Percentiles rank a stretch among this genome's conserved stretches.
phyloP scores from a whole-genome alignment of 1,140 invertebrate species.

The Lethrus apterus region DNA sequence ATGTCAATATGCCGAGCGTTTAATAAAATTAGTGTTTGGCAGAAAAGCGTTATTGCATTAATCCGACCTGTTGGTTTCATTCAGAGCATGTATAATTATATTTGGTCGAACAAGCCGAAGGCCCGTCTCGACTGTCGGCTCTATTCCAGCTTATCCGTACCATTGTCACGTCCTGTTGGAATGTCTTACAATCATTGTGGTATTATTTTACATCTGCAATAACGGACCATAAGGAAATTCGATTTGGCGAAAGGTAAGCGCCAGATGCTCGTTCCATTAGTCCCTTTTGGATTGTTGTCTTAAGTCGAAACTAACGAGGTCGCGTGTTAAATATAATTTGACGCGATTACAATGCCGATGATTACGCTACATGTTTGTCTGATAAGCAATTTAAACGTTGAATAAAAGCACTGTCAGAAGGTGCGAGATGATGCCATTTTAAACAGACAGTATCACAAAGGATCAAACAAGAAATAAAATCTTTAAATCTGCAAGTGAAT shows the following conservation, averaged over 20 bases:
- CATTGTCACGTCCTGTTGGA: conserved; percentile 22
- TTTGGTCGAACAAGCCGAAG: conserved; percentile 14
- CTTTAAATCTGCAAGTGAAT: conserved; percentile 6
- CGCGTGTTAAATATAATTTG: conserved; percentile 6
- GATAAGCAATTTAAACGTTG: not conserved
- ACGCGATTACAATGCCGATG: not conserved
- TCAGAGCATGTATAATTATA: conserved; percentile 23
- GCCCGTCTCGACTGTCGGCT: not conserved
- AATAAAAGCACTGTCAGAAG: not conserved
- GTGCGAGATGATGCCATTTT: conserved; percentile 7
- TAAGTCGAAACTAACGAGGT: not conserved
- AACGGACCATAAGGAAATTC: conserved; percentile 24
- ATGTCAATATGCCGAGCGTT: conserved; percentile 32
- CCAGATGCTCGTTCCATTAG: conserved; percentile 24
- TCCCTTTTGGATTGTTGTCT: not conserved
- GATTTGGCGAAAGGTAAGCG: conserved; percentile 22
- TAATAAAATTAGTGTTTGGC: conserved; percentile 34
- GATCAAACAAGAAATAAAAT: conserved; percentile 5
- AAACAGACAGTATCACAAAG: conserved; percentile 10
- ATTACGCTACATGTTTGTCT: not conserved
- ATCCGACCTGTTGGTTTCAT: conserved; percentile 31
- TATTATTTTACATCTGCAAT: conserved; percentile 29
- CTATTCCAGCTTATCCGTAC: conserved; percentile 14
- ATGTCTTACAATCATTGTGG: conserved; percentile 27
- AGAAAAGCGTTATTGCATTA: conserved; percentile 31